Base-by-base conservation (phyloP, 2,113 vertebrate species). In the Xyrauchen texanus region DNA sequence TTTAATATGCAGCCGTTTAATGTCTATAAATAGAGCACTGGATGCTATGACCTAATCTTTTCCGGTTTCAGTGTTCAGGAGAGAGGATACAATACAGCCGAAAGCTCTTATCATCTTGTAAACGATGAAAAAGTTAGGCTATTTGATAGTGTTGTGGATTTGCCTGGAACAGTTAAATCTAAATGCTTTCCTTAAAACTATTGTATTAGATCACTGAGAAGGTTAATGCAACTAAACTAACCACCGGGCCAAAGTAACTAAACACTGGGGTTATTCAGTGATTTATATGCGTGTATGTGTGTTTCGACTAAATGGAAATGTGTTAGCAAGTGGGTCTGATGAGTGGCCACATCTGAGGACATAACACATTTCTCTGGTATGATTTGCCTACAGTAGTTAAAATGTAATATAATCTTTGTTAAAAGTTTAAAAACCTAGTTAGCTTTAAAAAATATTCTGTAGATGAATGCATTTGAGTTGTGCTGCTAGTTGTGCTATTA, bases 1-100 rank as follows among this genome's bases (percentile, higher is more conserved):
- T 92, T 92, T 92, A 92, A 90, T 90, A 88, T 91, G 89, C 90
- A 90, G 87, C 88, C 44, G 82, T 90, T 91, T 89, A 89, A 85
- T 64, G 9, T 79, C 90, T 91, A 89, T 90, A 90, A 92, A 92
- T 93, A 93, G 86, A 82, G 70, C 16, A 0, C 52, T 88, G 84
- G 86, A 88, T 87, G 86, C 80, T 67, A 90, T 92, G 90, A 92
- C 86, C 89, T 92, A 78, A 92, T 91, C 86, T 89, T 91, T 91
- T 91, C 88, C 87, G 85, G 63, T 83, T 76, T 75, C 74, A 82
- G 77, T 68, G 61, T 69, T 67, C 82, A 84, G 84, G 86, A 86
- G 67, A 60, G 82, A 76, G 80, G 78, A 82, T 76, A 80, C 84
- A 82, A 88, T 87, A 88, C 85, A 85, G 84, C 76, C 2, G 70